A percentile compares a stretch with the other conserved stretches of the same genome.
phyloP scores from a whole-genome alignment of 2,113 vertebrate species.

The Chionis minor region DNA sequence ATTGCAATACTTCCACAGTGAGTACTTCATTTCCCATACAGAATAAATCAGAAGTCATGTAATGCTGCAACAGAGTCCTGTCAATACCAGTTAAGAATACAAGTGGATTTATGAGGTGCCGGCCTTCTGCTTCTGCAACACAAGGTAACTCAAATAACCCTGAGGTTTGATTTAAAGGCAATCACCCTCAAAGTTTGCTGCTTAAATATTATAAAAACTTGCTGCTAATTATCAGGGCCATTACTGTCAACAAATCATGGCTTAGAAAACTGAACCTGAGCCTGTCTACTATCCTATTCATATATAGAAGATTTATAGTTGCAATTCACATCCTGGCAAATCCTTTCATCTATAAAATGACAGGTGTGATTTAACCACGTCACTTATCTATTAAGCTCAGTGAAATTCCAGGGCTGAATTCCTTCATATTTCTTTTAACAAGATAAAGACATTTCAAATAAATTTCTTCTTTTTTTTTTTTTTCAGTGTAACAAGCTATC shows the following conservation, averaged over 20 bases:
- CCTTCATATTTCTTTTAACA: constrained; percentile 2
- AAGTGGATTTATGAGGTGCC: constrained; percentile 39
- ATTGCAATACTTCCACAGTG: neutral
- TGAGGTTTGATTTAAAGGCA: constrained; percentile 47
- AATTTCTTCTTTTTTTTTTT: neutral
- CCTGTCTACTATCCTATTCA: neutral
- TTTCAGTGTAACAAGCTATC: neutral
- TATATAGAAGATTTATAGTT: constrained; percentile 28
- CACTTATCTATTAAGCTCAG: constrained; percentile 16
- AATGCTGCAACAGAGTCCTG: constrained; percentile 12
- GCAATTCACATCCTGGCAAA: constrained; percentile 34
- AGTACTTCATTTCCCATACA: constrained; percentile 1
- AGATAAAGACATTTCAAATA: neutral
- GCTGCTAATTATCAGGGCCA: constrained; percentile 40
- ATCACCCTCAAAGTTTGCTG: constrained; percentile 20
- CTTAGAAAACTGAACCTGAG: neutral
- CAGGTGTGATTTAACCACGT: constrained; percentile 18
- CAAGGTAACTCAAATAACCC: constrained; percentile 15
- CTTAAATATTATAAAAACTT: constrained; percentile 44
- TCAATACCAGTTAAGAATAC: constrained; percentile 36
- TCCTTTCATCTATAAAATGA: constrained; percentile 46
- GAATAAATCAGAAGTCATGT: constrained; percentile 46
- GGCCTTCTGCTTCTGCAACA: neutral
- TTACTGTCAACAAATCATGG: constrained; percentile 33
- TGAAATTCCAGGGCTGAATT: constrained; percentile 25